Evolutionary conservation across 2,888 invertebrate species (phyloP).

Genomic region (Oegoconia quadripuncta): DNA sequence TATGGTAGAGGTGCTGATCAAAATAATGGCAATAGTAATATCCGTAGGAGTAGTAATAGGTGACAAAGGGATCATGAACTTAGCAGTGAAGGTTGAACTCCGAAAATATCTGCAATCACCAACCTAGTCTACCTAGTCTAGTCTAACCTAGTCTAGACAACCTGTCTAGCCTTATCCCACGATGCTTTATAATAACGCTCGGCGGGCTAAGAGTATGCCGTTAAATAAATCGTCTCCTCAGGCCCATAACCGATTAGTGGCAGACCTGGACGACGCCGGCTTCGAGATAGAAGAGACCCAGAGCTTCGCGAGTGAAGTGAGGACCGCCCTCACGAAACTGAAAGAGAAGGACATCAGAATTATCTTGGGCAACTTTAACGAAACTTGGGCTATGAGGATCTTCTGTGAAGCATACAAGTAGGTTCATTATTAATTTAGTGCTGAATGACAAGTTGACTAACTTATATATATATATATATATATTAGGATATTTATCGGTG

Average conservation of each 20-base stretch:
- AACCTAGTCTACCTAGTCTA: no score
- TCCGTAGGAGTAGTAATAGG: no score
- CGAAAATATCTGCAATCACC: no score
- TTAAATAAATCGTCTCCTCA: constrained; percentile 40
- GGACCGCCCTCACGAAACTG: constrained; percentile 87
- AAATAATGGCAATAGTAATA: no score
- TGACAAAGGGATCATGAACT: no score
- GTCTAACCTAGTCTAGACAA: no score
- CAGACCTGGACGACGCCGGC: constrained; percentile 89
- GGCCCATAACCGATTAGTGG: constrained; percentile 93
- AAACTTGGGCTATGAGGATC: constrained; percentile 93
- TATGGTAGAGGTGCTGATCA: no score
- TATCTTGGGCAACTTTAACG: constrained; percentile 97
- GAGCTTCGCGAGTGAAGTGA: constrained; percentile 94
- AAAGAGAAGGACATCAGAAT: constrained; percentile 96
- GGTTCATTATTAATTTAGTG: constrained; percentile 14
- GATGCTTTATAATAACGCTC: no score
- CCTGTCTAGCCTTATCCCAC: no score
- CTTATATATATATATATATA: no score
- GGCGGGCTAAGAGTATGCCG: not conserved
- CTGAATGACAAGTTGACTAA: not conserved
- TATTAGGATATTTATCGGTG: no score
- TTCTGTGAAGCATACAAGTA: constrained; percentile 93
- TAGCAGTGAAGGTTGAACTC: no score
- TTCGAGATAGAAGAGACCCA: constrained; percentile 93